phyloP scores from a whole-genome alignment of 2,113 vertebrate genomes.

The Pseudonaja textilis region DNA sequence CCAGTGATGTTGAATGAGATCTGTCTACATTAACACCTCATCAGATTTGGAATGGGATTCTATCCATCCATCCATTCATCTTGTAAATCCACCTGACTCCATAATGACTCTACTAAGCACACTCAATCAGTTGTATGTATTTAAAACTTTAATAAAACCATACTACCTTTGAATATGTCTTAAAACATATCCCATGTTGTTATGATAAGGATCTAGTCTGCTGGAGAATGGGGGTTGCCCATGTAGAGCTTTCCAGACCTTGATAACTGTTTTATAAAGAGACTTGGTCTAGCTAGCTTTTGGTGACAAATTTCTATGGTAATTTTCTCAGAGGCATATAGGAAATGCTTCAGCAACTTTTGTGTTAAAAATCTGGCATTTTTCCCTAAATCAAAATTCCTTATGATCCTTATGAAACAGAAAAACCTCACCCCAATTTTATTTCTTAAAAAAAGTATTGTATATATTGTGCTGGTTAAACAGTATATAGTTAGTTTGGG shows the following conservation, averaged over 20 bases:
- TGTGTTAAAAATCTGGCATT: background rate
- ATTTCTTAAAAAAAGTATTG: background rate
- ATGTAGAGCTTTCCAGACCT: background rate
- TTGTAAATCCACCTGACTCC: background rate
- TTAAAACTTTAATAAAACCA: background rate
- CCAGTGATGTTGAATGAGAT: background rate
- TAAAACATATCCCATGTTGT: background rate
- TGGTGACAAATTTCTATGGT: background rate
- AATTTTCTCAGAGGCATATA: background rate
- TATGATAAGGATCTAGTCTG: background rate
- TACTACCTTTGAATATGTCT: background rate
- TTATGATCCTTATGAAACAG: background rate
- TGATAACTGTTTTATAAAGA: background rate
- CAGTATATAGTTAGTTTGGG: too few relatives aligned
- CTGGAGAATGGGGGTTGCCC: background rate
- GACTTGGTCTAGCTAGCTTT: background rate
- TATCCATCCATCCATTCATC: background rate
- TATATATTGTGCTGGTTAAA: too few relatives aligned
- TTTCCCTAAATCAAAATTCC: background rate
- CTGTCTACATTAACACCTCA: background rate
- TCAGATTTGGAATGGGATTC: background rate
- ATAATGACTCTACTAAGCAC: background rate
- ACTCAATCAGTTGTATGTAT: background rate
- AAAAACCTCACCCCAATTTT: background rate
- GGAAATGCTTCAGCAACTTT: background rate